Base-by-base conservation (phyloP, 2,888 invertebrate genomes). In the Sericinus montela region DNA sequence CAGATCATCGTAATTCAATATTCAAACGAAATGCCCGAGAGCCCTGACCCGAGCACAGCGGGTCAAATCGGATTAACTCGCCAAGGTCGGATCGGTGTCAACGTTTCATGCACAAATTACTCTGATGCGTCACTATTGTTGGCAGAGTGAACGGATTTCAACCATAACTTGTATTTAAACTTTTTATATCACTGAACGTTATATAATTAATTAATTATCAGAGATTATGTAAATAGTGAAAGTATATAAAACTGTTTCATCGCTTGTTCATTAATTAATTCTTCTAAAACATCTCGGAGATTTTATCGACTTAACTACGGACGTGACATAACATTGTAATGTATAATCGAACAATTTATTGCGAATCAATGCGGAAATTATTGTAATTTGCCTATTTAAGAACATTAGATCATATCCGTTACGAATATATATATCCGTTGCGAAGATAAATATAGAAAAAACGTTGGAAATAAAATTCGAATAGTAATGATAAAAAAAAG, bases 31-130 rank as follows among this genome's bases (percentile, higher is more conserved):
- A 16, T 16, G n/a, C 11, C 19, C n/a, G n/a, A 15, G 23, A 42
- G 30, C 42, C 36, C 29, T 19, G 42, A 37, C 35, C 23, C 23
- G 13, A 19, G n/a, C 19, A 25, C 32, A 7, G 30, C 32, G 41
- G 30, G 37, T 42, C 37, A 23, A 28, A 48, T 48, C 42, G 16
- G 29, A 47, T 42, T 37, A 34, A 30, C 16, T 37, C 3, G 29
- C 29, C 42, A 42, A 48, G 36, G 42, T 32, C 32, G 32, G 10
- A 16, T 35, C 14, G 15, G 15, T 35, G 35, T 15, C 35, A 35
- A 32, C 32, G 35, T 13, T 14, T 35, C 10, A 10, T 15, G 35
- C 35, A 15, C 8, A 30, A 35, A 35, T 35, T 9, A 8, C 10
- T 15, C 15, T 13, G 35, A 35, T 15, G 10, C 11, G 30, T 30